Evolutionary conservation across 2,113 vertebrate species (phyloP).

Genomic region (Physeter macrocephalus): DNA sequence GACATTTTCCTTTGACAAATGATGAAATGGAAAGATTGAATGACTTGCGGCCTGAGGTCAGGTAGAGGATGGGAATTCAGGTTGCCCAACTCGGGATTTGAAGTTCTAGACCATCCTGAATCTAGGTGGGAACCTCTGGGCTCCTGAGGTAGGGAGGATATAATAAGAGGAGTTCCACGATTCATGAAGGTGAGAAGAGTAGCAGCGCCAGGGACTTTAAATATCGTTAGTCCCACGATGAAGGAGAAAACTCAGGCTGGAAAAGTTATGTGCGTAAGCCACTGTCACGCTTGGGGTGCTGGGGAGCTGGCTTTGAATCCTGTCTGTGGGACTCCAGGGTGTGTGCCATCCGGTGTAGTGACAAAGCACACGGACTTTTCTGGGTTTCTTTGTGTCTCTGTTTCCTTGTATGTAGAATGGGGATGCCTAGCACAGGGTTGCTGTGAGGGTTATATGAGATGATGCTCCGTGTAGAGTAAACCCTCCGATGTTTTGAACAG

Average conservation of each 20-base stretch:
- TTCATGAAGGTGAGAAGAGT: too few relatives aligned
- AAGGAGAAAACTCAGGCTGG: background rate
- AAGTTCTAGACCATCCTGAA: background rate
- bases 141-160: background rate
- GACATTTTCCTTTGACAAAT: background rate
- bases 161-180: background rate
- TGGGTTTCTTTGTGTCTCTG: background rate
- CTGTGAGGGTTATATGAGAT: background rate
- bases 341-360: accelerated
- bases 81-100: background rate
- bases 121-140: background rate
- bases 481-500: background rate
- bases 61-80: background rate
- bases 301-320: background rate
- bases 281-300: background rate
- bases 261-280: background rate
- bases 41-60: background rate
- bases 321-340: background rate
- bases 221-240: background rate
- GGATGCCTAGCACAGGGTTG: background rate
- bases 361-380: background rate
- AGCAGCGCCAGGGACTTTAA: background rate
- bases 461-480: background rate
- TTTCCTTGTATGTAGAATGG: background rate
- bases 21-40: background rate